Conservation (phyloP, 2,113 vertebrate species). For the Cettia cetti region DNA sequence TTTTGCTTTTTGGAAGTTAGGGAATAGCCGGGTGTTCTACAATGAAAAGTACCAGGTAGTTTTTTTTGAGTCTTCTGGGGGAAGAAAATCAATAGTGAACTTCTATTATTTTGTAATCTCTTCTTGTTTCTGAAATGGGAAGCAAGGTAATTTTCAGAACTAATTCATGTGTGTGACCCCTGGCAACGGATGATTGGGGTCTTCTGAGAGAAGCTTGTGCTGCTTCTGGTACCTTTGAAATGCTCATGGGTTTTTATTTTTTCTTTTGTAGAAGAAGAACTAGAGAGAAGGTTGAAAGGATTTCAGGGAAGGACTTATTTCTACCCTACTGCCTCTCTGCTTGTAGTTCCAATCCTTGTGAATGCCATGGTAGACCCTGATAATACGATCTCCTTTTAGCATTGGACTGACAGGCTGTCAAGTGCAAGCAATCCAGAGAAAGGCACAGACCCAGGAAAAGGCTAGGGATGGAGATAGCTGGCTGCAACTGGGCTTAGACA, state of each 20-base stretch:
- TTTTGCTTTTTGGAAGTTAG: not conserved
- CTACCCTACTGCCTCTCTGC: not conserved
- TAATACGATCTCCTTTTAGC: not conserved
- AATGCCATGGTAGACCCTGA: not conserved
- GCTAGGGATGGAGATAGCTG: not conserved
- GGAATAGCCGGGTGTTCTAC: not conserved
- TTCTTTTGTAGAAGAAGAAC: not conserved
- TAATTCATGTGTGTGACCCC: not conserved
- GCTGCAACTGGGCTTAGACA: not conserved
- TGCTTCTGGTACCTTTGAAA: not conserved
- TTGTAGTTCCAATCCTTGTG: accelerated
- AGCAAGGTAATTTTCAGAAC: not conserved
- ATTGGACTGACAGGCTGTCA: not conserved
- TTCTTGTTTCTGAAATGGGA: not conserved
- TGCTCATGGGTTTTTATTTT: not conserved
- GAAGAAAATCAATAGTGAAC: not conserved
- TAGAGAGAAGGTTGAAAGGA: not conserved
- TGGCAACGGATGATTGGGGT: not conserved
- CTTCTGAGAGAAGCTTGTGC: not conserved
- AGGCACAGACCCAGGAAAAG: not conserved
- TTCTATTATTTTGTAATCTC: not conserved
- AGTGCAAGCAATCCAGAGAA: not conserved
- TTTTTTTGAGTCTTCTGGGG: not conserved
- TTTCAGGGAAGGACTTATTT: not conserved
- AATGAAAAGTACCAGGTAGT: not conserved